Evolutionary conservation across 2,113 vertebrate species (phyloP), one percentile per base, ranked within the genome.

Genomic region (Dendrocopos noguchii): DNA sequence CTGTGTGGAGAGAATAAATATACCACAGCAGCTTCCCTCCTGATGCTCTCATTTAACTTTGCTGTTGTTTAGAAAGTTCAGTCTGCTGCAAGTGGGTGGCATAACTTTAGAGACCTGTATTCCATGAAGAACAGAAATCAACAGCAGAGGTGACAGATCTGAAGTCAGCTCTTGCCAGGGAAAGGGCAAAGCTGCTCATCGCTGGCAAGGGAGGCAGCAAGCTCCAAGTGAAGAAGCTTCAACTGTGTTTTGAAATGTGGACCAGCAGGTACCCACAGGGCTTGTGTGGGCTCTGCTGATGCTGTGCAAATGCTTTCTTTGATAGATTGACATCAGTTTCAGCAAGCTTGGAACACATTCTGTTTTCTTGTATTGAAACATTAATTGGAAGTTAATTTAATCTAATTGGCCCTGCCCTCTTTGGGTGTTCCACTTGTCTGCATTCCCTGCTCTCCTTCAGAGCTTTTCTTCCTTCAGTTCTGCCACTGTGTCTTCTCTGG

Each of bases 41-140:
- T 53, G 57, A 80, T 42, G 47, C 11, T 73, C 31, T 59, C 74
- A 52, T 77, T 91, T 67, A 89, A 28, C 46, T 80, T 88, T 47
- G 20, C 80, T 70, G 53, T 59, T 88, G 66, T 59, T 85, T 71
- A 66, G 36, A 68, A 95, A 88, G 81, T 78, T 61, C 87, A 88
- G 96, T 91, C 86, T 92, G 44, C 87, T 95, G 84, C 71, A 77
- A 57, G 63, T 76, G 63, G 55, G 64, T 83, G 87, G 63, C 55
- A 63, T 66, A 78, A 63, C 66, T 77, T 87, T 92, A 44, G 59
- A 77, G 60, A 73, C 57, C 59, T 79, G 1, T 84, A 16, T 91
- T 85, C 86, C 75, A 42, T 36, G 29, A 71, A 53, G 44, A 86
- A 44, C 65, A 86, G 65, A 86, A 63, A 80, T 80, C 77, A 78